These are phyloP conservation scores for Muscicapa striata DNA, from an alignment of 2,797 vertebrate species.

Conservation along the genomic window DNA sequence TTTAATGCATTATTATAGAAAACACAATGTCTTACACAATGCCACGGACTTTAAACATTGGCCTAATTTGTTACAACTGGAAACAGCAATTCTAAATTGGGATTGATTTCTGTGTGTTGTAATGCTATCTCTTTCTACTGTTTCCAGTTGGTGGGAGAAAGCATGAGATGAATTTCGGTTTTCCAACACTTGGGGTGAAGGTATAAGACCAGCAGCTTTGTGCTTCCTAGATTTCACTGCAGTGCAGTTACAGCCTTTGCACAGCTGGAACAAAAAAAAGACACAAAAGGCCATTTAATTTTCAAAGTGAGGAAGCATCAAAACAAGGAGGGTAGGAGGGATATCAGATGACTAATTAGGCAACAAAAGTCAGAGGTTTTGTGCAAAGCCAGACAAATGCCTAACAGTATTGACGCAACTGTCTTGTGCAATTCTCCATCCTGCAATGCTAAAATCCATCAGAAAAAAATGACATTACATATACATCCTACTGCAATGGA, in stretches of 20 bases:
- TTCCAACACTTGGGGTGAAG: fast-evolving
- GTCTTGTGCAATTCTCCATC: constrained; percentile 4
- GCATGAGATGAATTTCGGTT: neutral
- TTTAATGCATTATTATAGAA: neutral
- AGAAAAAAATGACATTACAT: neutral
- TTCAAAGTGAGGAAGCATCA: neutral
- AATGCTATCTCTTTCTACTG: neutral
- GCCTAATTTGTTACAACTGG: neutral
- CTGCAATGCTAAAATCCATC: neutral
- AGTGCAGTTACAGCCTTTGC: neutral
- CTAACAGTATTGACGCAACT: neutral
- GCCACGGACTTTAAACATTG: neutral
- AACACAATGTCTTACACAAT: neutral
- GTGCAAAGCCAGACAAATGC: constrained; percentile 1
- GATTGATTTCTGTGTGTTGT: neutral
- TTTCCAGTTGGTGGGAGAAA: neutral
- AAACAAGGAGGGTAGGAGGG: neutral
- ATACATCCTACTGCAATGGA: neutral
- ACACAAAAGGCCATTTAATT: neutral
- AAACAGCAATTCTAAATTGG: neutral
- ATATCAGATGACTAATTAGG: constrained; percentile 19
- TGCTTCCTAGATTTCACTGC: neutral
- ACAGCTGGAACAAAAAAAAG: neutral
- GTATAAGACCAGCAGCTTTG: neutral
- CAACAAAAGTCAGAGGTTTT: constrained; percentile 1